A percentile compares a stretch with the other conserved stretches of the same genome.
These are phyloP conservation scores for Melolontha melolontha DNA, from an alignment of 2,888 invertebrate genomes.

Conservation along the genomic window DNA sequence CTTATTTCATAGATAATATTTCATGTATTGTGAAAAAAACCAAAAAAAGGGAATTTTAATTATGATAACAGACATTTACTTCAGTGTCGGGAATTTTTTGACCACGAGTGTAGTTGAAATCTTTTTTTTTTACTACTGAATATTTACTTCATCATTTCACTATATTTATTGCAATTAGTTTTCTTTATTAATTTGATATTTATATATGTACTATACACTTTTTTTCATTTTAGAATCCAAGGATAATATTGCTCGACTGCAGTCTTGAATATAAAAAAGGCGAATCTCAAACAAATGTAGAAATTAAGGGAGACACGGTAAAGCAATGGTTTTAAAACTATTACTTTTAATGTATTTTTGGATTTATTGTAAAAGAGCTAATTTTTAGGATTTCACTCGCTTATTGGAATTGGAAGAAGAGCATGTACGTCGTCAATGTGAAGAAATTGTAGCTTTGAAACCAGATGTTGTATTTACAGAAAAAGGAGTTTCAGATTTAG, in stretches of 20 bases:
- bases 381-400: constrained; percentile 85
- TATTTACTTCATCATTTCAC: too few species aligned
- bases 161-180: too few species aligned
- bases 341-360: constrained; percentile 11
- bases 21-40: too few species aligned
- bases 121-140: too few species aligned
- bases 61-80: too few species aligned
- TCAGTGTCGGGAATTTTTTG: too few species aligned
- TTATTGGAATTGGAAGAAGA: constrained; percentile 97
- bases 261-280: constrained; percentile 99
- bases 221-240: constrained; percentile 78
- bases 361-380: constrained; percentile 12
- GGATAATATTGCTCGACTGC: constrained; percentile 95
- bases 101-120: too few species aligned
- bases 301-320: constrained; percentile 89
- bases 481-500: constrained; percentile 95
- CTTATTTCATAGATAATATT: too few species aligned
- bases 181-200: too few species aligned
- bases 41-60: too few species aligned
- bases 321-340: constrained; percentile 30
- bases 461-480: constrained; percentile 98
- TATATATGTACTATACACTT: too few species aligned
- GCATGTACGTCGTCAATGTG: constrained; percentile 89
- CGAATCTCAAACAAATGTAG: constrained; percentile 97
- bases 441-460: constrained; percentile 93